Evolutionary conservation across 2,113 vertebrate genomes (phyloP), one percentile per base, ranked within the genome.

Genomic region (Scomber japonicus): DNA sequence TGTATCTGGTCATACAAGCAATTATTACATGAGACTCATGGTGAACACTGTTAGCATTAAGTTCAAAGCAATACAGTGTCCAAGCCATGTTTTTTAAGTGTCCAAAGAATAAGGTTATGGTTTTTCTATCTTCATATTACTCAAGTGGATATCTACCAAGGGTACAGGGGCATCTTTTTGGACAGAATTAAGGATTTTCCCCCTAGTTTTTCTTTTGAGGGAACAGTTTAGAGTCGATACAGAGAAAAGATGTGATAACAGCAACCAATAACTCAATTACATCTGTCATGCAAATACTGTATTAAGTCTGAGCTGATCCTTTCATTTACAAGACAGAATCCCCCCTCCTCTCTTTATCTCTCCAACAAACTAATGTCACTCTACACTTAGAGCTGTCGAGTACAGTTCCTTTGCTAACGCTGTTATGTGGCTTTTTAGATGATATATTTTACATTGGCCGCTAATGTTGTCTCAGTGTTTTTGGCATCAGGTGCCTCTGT

Each of bases 341-440:
- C 35, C 19, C 6, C 16, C 62, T 30, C 24, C 44, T 30, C 14
- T 12, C 11, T 57, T 8, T 56, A 30, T 75, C 71, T 35, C 63
- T 45, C 67, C 75, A 75, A 89, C 88, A 62, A 78, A 59, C 71
- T 88, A 80, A 86, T 77, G 80, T 86, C 88, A 75, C 74, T 82
- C 82, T 66, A 65, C 31, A 62, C 62, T 55, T 46, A 75, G 77
- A 78, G 83, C 76, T 53, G 59, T 49, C 12, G 68, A 81, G 78
- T 40, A 24, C 71, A 62, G 61, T 74, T 81, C 63, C 56, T 75
- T 77, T 84, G 79, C 79, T 92, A 91, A 94, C 85, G 21, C 75
- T 83, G 83, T 93, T 91, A 92, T 45, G 53, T 60, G 75, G 86
- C 84, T 90, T 85, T 89, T 85, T 78, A 88, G 77, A 78, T 83